Conservation (phyloP, 2,888 invertebrate genomes). For the Xylocampa areola region DNA sequence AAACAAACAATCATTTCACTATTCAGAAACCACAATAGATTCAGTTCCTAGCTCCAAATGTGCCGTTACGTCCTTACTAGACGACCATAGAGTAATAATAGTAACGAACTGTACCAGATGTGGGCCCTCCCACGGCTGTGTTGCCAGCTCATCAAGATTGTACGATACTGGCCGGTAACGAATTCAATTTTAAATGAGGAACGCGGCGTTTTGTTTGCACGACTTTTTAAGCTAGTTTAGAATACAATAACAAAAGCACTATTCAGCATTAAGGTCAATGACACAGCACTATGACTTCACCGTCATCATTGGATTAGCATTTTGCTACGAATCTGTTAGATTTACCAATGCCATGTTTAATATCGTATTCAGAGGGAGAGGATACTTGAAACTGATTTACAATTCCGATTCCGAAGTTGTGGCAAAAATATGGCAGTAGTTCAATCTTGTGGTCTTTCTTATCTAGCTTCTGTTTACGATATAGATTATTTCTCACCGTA, state of each 20-base stretch:
- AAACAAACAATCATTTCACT: conserved; percentile 15
- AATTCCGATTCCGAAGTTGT: no score
- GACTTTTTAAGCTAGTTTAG: conserved; percentile 18
- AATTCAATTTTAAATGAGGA: conserved; percentile 50
- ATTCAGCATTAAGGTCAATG: background rate
- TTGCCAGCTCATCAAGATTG: conserved; percentile 54
- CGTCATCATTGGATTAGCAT: background rate
- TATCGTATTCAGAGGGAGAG: no score
- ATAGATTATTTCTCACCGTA: no score
- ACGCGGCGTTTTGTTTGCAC: conserved; percentile 29
- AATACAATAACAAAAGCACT: background rate
- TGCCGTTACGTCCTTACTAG: conserved; percentile 50
- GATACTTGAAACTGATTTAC: no score
- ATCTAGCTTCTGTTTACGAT: background rate
- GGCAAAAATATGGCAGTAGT: no score
- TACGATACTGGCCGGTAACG: conserved; percentile 37
- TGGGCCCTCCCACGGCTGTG: conserved; percentile 69
- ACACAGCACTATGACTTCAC: background rate
- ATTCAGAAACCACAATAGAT: conserved; percentile 34
- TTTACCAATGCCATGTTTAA: no score
- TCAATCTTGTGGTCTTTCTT: no score
- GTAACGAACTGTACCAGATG: conserved; percentile 62
- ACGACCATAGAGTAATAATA: conserved; percentile 56
- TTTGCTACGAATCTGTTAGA: background rate
- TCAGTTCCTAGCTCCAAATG: conserved; percentile 42